Conservation (phyloP, 2,113 vertebrate genomes). For the Thunnus thynnus region DNA sequence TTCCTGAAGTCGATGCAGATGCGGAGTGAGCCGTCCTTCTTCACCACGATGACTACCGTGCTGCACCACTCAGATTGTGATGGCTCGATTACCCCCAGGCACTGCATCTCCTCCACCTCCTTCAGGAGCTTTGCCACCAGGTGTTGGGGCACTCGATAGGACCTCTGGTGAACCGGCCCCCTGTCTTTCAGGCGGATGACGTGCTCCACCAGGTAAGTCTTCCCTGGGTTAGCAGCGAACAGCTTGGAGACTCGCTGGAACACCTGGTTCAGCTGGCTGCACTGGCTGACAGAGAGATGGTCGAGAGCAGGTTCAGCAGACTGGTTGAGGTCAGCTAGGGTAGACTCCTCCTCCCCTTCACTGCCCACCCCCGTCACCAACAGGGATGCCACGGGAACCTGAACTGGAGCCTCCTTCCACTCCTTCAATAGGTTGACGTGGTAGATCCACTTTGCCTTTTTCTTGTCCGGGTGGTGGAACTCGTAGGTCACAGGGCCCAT, state of each 20-base stretch:
- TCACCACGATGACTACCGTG: not conserved
- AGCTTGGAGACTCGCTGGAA: not conserved
- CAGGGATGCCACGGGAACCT: not conserved
- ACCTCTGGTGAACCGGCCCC: not conserved
- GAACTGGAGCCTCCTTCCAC: not conserved
- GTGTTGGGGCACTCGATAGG: not conserved
- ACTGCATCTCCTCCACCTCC: not conserved
- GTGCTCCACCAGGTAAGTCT: not conserved
- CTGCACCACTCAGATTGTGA: not conserved
- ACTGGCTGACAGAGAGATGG: not conserved
- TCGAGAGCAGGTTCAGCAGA: not conserved
- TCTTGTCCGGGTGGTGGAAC: not conserved
- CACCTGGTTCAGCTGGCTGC: not conserved
- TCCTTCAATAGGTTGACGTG: constrained; percentile 22
- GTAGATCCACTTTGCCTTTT: not conserved
- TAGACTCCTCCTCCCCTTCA: not conserved
- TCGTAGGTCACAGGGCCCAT: not conserved
- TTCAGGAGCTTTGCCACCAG: not conserved
- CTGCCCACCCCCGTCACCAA: not conserved
- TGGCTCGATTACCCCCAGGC: not conserved
- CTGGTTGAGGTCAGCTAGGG: no score
- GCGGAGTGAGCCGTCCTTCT: not conserved
- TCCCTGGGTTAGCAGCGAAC: not conserved
- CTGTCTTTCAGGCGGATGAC: not conserved
- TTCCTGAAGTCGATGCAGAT: not conserved